A percentile compares a stretch with the other conserved stretches of the same genome.
These are phyloP conservation scores for Temnothorax unifasciatus DNA, from an alignment of 2,888 invertebrate genomes.

Conservation along the genomic window DNA sequence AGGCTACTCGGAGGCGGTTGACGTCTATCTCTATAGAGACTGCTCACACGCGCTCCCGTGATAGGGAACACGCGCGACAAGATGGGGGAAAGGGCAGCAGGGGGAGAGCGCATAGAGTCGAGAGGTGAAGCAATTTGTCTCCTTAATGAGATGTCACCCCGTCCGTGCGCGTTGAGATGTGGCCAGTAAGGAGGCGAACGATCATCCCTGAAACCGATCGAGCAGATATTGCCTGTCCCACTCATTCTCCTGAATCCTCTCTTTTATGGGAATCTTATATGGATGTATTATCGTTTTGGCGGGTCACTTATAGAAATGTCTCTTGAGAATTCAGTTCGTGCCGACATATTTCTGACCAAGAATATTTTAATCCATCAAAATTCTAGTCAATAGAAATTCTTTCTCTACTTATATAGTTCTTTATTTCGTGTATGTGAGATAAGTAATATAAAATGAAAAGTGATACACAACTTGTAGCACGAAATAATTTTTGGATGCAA, in stretches of 20 bases:
- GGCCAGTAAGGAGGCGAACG: slow-evolving; percentile 75
- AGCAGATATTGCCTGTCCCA: slow-evolving; percentile 72
- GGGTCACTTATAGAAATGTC: slow-evolving; percentile 38
- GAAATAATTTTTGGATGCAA: not conserved
- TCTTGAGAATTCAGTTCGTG: slow-evolving; percentile 1
- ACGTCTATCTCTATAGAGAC: slow-evolving; percentile 76
- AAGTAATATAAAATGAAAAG: slow-evolving; percentile 6
- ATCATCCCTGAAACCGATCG: slow-evolving; percentile 74
- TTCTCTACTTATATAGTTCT: no score
- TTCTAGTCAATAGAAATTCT: not conserved
- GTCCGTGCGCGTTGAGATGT: slow-evolving; percentile 75
- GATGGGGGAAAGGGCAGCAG: slow-evolving; percentile 21
- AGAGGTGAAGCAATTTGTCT: slow-evolving; percentile 86
- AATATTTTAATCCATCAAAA: not conserved
- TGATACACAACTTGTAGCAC: no score
- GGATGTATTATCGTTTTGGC: slow-evolving; percentile 53
- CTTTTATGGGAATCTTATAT: slow-evolving; percentile 38
- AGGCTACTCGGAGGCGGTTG: slow-evolving; percentile 54
- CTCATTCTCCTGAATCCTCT: slow-evolving; percentile 54
- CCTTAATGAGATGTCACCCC: slow-evolving; percentile 86
- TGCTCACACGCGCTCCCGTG: slow-evolving; percentile 60
- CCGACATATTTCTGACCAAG: not conserved
- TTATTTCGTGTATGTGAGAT: not conserved
- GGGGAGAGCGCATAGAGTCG: slow-evolving; percentile 66
- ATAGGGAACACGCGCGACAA: slow-evolving; percentile 29